Conservation (phyloP, 2,888 invertebrate genomes). For the Hypomecis atomaria region DNA sequence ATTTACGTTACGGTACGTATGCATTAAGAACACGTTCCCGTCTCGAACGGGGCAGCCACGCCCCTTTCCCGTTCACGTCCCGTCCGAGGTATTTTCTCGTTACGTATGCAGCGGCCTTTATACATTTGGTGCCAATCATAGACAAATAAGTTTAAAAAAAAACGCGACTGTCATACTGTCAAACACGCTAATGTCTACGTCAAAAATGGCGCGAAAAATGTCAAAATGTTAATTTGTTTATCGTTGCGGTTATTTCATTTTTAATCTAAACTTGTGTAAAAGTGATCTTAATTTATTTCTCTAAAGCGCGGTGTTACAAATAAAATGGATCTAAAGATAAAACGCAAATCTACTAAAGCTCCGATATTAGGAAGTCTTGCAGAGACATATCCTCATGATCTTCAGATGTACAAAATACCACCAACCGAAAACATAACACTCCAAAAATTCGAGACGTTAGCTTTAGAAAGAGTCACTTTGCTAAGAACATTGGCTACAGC, state of each 20-base stretch:
- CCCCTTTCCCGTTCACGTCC: no score
- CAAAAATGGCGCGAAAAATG: constrained; percentile 7
- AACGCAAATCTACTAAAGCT: constrained; percentile 70
- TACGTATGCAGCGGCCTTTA: no score
- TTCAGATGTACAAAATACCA: constrained; percentile 91
- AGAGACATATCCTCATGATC: constrained; percentile 88
- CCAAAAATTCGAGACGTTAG: constrained; percentile 94
- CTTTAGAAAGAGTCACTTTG: constrained; percentile 92
- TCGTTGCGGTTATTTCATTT: neutral
- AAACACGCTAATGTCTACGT: neutral
- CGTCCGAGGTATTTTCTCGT: no score
- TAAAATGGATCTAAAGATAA: constrained; percentile 76
- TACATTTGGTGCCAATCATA: neutral
- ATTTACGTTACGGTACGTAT: no score
- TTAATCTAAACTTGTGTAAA: no score
- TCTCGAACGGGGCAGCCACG: no score
- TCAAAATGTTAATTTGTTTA: neutral
- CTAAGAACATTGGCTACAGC: constrained; percentile 91
- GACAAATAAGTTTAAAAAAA: neutral
- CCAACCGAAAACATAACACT: constrained; percentile 90
- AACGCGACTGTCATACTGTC: neutral
- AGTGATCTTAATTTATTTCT: neutral
- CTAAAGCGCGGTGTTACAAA: neutral
- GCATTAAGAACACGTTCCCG: no score
- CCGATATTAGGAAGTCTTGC: constrained; percentile 72